Base-by-base conservation (phyloP, 2,113 vertebrate genomes). In the Oncorhynchus clarkii region DNA sequence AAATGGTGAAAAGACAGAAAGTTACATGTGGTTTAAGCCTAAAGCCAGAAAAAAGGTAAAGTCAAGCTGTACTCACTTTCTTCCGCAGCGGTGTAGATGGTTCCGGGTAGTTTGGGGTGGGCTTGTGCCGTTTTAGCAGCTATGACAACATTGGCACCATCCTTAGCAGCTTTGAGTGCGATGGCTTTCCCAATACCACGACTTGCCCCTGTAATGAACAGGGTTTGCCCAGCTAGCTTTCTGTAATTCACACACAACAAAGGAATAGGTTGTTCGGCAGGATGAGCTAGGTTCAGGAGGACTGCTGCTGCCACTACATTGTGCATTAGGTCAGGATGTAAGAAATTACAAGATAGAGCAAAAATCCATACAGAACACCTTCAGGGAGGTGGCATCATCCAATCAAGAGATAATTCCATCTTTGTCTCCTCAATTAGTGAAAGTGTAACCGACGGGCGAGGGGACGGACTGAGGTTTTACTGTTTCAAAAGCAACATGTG, bases 171-270 rank as follows among this genome's bases (percentile, higher is more conserved):
- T 88, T 99, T 99, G 86, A 99, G 85, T 5, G 97, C 98, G 77
- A 99, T 99, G 68, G 96, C 97, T 86, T 98, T 98, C 20, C 98
- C 97, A 48, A 99, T 99, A 31, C 97, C 98, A 1, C 97, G 94
- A 79, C 97, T 99, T 0, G 96, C 98, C 0, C 98, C 97, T 0
- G 98, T 99, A 87, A 99, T 96, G 88, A 99, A 99, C 51, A 99
- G 84, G 0, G 97, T 99, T 84, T 93, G 91, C 86, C 97, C 97
- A 4, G 96, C 95, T 24, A 99, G 88, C 78, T 94, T 98, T 89
- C 98, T 99, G 78, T 1, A 24, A 71, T 1, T 39, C 1, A 51
- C 5, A 67, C 4, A 14, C 18, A 16, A 67, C 67, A 74, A 9
- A 34, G 62, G 62, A 26, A 45, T 3, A 45, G 39, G 39, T 45